Conservation (phyloP, 2,113 vertebrate genomes). For the Theristicus caerulescens region DNA sequence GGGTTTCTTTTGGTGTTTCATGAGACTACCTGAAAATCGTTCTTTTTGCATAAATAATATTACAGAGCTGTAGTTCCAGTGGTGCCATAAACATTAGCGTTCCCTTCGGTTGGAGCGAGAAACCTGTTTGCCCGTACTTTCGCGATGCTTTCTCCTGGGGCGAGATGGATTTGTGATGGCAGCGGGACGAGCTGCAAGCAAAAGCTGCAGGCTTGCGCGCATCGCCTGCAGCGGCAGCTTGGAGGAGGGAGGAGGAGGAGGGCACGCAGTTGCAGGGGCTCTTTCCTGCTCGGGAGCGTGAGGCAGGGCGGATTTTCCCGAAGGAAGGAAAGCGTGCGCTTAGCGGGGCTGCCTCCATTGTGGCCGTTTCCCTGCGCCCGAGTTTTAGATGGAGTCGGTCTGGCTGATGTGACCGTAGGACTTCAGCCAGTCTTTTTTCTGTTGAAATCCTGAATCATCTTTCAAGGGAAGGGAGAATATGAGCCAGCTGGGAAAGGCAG, state of each 20-base stretch:
- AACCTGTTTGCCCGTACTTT: not conserved
- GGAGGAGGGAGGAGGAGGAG: not conserved
- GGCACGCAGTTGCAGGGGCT: not conserved
- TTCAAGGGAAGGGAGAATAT: not conserved
- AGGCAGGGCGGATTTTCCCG: not conserved
- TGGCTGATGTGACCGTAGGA: not conserved
- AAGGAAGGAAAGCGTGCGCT: not conserved
- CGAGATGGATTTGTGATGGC: not conserved
- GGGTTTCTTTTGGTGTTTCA: not conserved
- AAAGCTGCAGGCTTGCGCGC: accelerated
- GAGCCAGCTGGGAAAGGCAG: not conserved
- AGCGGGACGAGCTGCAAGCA: not conserved
- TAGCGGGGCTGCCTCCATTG: too few relatives aligned
- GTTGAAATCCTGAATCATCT: not conserved
- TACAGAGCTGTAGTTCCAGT: not conserved
- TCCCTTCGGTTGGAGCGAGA: not conserved
- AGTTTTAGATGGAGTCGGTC: not conserved
- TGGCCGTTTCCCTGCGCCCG: not conserved
- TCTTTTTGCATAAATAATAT: not conserved
- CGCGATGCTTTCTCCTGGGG: not conserved
- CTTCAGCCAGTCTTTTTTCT: not conserved
- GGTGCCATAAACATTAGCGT: accelerated
- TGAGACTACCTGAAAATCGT: not conserved
- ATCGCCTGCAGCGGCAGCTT: accelerated
- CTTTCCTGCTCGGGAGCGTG: not conserved